phyloP scores from a whole-genome alignment of 1,140 invertebrate genomes.

The Nylanderia fulva region DNA sequence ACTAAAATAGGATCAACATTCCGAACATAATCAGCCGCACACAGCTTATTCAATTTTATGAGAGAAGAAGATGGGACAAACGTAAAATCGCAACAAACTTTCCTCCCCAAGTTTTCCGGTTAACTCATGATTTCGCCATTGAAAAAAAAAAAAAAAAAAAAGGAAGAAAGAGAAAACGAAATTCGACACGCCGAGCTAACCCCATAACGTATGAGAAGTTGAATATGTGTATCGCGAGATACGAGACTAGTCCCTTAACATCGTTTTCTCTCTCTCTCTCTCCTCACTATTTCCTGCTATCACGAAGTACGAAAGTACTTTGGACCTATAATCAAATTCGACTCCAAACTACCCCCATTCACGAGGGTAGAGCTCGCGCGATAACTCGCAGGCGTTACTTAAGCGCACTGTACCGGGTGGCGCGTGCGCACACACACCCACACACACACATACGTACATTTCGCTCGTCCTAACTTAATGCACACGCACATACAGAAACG shows the following conservation, averaged over 20 bases:
- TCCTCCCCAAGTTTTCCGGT: background rate
- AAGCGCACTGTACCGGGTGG: slow-evolving; percentile 45
- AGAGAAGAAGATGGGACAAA: background rate
- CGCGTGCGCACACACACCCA: background rate
- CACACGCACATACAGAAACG: background rate
- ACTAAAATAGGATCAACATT: slow-evolving; percentile 8
- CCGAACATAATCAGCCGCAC: slow-evolving; percentile 37
- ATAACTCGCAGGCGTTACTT: slow-evolving; percentile 59
- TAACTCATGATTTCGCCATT: slow-evolving; percentile 22
- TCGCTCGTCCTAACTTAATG: slow-evolving; percentile 4
- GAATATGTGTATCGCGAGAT: slow-evolving; percentile 29
- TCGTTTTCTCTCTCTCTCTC: background rate
- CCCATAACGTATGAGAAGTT: background rate
- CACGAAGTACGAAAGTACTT: slow-evolving; percentile 51
- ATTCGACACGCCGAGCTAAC: background rate
- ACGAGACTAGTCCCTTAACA: slow-evolving; percentile 12
- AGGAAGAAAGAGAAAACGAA: slow-evolving; percentile 11
- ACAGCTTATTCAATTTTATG: slow-evolving; percentile 21
- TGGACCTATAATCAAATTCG: slow-evolving; percentile 56
- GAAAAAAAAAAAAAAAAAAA: background rate
- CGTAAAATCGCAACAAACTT: slow-evolving; percentile 20
- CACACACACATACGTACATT: background rate
- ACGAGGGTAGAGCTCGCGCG: slow-evolving; percentile 41
- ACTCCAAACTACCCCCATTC: slow-evolving; percentile 49
- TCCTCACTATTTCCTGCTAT: background rate